Evolutionary conservation across 2,113 vertebrate species (phyloP).

Genomic region (Piprites chloris): DNA sequence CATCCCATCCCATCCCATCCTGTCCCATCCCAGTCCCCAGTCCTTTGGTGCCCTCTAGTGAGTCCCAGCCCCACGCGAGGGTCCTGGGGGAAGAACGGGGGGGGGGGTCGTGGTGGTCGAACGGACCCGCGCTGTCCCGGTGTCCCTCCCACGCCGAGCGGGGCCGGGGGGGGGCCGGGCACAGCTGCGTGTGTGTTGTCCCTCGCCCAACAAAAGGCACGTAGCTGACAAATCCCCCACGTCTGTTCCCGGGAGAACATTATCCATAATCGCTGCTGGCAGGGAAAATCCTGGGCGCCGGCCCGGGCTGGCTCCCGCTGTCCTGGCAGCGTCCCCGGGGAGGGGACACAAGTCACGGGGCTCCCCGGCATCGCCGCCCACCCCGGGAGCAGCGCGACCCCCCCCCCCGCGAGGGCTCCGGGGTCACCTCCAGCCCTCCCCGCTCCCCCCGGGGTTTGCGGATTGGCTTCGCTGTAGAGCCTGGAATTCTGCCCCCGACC

Average conservation of each 20-base stretch:
- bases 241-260: background rate
- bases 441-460: fast-evolving
- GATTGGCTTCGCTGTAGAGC: fast-evolving
- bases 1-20: background rate
- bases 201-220: background rate
- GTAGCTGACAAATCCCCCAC: background rate
- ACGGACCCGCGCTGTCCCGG: too few species aligned
- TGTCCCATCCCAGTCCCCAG: background rate
- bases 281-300: background rate
- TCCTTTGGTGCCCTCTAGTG: conserved; percentile 51
- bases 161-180: background rate
- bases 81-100: background rate
- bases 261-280: background rate
- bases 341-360: background rate
- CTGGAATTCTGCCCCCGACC: fast-evolving
- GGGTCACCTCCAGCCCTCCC: background rate
- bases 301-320: background rate
- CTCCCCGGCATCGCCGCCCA: background rate
- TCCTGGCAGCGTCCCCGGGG: background rate
- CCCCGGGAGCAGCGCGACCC: background rate
- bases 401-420: background rate
- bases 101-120: background rate
- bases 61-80: background rate
- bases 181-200: background rate
- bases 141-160: background rate